Conservation (phyloP, 2,113 vertebrate species). For the Martes martes region DNA sequence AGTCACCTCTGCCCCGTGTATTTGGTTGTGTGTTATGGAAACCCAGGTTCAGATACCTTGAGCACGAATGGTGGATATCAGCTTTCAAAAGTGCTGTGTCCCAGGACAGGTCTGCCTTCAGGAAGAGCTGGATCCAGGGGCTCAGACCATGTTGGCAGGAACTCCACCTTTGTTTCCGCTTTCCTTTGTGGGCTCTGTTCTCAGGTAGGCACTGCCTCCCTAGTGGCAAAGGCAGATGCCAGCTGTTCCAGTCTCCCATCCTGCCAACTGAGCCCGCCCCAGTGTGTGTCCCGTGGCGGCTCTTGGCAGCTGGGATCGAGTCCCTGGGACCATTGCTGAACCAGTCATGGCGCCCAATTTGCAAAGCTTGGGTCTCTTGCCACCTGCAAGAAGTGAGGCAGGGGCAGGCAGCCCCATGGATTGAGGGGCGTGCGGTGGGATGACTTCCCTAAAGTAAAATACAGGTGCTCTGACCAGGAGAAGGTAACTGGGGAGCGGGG, state of each 20-base stretch:
- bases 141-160: neutral
- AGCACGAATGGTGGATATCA: fast-evolving
- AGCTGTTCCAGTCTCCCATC: fast-evolving
- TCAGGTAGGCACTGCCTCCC: too few species aligned
- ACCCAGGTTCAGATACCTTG: neutral
- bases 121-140: neutral
- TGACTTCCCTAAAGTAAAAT: neutral
- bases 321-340: neutral
- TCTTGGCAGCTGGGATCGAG: neutral
- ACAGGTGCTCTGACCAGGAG: neutral
- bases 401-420: neutral
- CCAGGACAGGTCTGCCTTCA: neutral
- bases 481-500: neutral
- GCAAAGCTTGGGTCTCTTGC: neutral
- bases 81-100: neutral
- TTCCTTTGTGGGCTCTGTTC: neutral
- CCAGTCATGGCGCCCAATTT: neutral
- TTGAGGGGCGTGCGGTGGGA: neutral
- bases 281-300: neutral
- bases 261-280: neutral
- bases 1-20: neutral
- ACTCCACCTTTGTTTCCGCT: neutral
- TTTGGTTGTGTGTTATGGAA: neutral
- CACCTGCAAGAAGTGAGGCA: too few species aligned
- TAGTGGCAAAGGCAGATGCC: neutral